phyloP scores from a whole-genome alignment of 37 sponge, comb jelly and placozoan genomes.

The Hexactinellida sp. region DNA sequence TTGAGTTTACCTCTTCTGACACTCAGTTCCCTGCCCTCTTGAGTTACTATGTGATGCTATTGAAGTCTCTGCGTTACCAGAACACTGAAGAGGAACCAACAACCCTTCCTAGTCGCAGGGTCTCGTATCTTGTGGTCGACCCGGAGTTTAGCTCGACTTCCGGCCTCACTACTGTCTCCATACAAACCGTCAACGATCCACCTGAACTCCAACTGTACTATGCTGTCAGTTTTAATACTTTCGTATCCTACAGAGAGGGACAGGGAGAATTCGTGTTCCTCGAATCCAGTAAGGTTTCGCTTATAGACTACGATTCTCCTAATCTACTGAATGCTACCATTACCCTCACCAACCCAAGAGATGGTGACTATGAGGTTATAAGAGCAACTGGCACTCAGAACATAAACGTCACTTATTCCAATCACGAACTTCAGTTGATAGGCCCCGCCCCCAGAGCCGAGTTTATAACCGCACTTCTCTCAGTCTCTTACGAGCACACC shows the following conservation, averaged over 20 bases:
- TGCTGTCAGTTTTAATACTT: background rate
- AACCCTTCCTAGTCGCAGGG: conserved; percentile 1
- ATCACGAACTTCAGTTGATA: conserved; percentile 25
- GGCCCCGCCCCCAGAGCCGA: conserved; percentile 64
- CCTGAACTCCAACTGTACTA: conserved; percentile 58
- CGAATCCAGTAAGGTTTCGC: conserved; percentile 21
- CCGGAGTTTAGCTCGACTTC: background rate
- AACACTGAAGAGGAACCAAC: conserved; percentile 63
- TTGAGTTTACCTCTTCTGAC: conserved; percentile 18
- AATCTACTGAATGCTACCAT: conserved; percentile 30
- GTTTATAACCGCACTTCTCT: conserved; percentile 34
- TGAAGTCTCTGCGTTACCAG: conserved; percentile 49
- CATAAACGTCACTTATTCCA: conserved; percentile 17
- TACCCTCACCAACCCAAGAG: conserved; percentile 30
- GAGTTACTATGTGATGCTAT: conserved; percentile 33
- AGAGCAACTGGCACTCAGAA: conserved; percentile 26
- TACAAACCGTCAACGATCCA: conserved; percentile 59
- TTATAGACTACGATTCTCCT: conserved; percentile 46
- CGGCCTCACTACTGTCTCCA: conserved; percentile 23
- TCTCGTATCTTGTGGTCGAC: conserved; percentile 34
- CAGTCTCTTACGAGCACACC: conserved; percentile 54
- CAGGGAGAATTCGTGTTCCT: conserved; percentile 29
- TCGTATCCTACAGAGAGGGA: conserved; percentile 45
- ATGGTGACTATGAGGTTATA: conserved; percentile 45
- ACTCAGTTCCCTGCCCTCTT: conserved; percentile 27